A percentile compares a stretch with the other conserved stretches of the same genome.
Conservation (phyloP, 2,797 vertebrate genomes). For the Neopelma chrysocephalum region DNA sequence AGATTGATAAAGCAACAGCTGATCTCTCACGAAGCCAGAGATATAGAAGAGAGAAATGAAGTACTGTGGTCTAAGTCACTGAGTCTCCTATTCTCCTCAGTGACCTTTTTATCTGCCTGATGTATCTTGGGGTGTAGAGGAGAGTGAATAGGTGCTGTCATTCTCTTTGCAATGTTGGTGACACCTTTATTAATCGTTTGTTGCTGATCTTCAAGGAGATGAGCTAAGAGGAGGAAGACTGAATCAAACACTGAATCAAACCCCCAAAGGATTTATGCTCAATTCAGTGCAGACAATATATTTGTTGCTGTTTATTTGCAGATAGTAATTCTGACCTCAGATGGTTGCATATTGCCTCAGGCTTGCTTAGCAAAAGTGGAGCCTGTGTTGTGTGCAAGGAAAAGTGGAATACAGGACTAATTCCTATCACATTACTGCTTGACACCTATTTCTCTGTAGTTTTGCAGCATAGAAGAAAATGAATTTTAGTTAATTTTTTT, state of each 20-base stretch:
- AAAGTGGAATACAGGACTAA: not conserved
- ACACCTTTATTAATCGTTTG: not conserved
- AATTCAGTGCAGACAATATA: not conserved
- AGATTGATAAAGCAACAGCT: not conserved
- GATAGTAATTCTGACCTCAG: not conserved
- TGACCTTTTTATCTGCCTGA: not conserved
- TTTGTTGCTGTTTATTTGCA: not conserved
- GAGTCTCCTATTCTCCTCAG: not conserved
- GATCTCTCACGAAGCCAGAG: not conserved
- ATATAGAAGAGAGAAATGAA: not conserved
- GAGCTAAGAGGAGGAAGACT: not conserved
- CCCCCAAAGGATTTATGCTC: not conserved
- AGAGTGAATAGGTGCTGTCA: not conserved
- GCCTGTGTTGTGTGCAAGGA: not conserved
- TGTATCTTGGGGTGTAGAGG: not conserved
- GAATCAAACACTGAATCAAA: not conserved
- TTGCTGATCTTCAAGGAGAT: not conserved
- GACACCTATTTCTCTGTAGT: not conserved
- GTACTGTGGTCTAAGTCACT: not conserved
- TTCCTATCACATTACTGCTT: not conserved
- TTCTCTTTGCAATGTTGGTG: not conserved
- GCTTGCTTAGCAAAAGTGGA: not conserved
- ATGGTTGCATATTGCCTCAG: not conserved
- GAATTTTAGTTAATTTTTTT: not conserved
- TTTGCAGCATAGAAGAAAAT: not conserved